phyloP scores from a whole-genome alignment of 2,797 vertebrate species.

The Paratrypauchen microcephalus region DNA sequence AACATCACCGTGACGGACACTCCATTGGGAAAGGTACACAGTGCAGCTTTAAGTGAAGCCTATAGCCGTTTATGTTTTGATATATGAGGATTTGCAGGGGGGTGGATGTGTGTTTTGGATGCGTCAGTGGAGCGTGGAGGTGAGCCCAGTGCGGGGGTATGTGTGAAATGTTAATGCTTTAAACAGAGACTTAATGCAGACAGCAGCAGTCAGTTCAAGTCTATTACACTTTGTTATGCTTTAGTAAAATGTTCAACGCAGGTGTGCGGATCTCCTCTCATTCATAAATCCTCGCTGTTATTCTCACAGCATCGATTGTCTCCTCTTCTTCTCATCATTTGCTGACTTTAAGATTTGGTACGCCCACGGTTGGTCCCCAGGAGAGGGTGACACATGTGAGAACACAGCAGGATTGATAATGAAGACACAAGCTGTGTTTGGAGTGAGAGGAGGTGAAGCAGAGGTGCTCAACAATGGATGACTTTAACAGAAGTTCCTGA shows the following conservation, averaged over 20 bases:
- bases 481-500: slow-evolving; percentile 31
- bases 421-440: slow-evolving; percentile 61
- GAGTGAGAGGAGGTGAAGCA: slow-evolving; percentile 34
- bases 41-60: slow-evolving; percentile 1
- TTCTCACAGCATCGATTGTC: slow-evolving; percentile 32
- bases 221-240: slow-evolving; percentile 65
- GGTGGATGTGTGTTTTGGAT: slow-evolving; percentile 22
- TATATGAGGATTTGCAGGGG: neutral
- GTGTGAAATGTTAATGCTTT: slow-evolving; percentile 74
- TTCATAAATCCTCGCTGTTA: slow-evolving; percentile 41
- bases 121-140: slow-evolving; percentile 51
- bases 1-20: neutral
- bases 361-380: slow-evolving; percentile 52
- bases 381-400: slow-evolving; percentile 63
- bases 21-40: neutral
- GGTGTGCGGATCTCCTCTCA: slow-evolving; percentile 49
- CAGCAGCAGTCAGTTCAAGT: slow-evolving; percentile 55
- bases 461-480: slow-evolving; percentile 26
- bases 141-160: slow-evolving; percentile 58
- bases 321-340: slow-evolving; percentile 27
- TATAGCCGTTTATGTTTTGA: neutral
- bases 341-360: slow-evolving; percentile 39
- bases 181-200: slow-evolving; percentile 68
- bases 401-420: slow-evolving; percentile 55
- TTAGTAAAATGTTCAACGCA: slow-evolving; percentile 76